Conservation (phyloP, 1,140 invertebrate genomes). For the Cotesia chilonis region DNA sequence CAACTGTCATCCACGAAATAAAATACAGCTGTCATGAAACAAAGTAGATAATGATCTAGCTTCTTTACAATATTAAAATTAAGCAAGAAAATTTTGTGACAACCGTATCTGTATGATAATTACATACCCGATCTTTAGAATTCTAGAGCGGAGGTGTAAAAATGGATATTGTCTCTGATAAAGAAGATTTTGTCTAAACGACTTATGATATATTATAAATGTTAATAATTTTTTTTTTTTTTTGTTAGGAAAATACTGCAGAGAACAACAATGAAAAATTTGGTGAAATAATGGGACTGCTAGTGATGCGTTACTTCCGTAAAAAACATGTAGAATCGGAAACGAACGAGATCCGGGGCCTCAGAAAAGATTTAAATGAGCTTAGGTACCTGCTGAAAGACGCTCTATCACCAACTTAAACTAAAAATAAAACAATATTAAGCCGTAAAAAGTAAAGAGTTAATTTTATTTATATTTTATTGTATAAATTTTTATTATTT, state of each 20-base stretch:
- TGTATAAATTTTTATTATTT: too few species aligned
- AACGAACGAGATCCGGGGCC: conserved; percentile 44
- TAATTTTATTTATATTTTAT: neutral
- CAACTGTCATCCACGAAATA: neutral
- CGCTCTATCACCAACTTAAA: conserved; percentile 42
- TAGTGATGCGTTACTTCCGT: conserved; percentile 68
- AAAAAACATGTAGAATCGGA: conserved; percentile 54
- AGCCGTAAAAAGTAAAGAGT: conserved; percentile 7
- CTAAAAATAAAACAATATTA: too few species aligned
- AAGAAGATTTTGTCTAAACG: too few species aligned
- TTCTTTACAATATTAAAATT: too few species aligned
- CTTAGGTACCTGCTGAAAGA: conserved; percentile 47
- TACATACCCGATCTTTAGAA: too few species aligned
- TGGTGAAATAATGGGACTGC: conserved; percentile 64
- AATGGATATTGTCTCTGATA: too few species aligned
- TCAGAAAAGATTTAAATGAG: conserved; percentile 48
- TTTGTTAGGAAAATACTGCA: conserved; percentile 42
- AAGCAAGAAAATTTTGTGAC: too few species aligned
- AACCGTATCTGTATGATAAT: too few species aligned
- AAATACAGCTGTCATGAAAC: too few species aligned
- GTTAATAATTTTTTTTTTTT: neutral
- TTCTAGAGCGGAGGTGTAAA: too few species aligned
- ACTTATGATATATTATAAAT: too few species aligned
- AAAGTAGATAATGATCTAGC: too few species aligned
- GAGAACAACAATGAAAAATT: conserved; percentile 53